Evolutionary conservation across 2,888 invertebrate genomes (phyloP).

Genomic region (Drosophila sordidula): DNA sequence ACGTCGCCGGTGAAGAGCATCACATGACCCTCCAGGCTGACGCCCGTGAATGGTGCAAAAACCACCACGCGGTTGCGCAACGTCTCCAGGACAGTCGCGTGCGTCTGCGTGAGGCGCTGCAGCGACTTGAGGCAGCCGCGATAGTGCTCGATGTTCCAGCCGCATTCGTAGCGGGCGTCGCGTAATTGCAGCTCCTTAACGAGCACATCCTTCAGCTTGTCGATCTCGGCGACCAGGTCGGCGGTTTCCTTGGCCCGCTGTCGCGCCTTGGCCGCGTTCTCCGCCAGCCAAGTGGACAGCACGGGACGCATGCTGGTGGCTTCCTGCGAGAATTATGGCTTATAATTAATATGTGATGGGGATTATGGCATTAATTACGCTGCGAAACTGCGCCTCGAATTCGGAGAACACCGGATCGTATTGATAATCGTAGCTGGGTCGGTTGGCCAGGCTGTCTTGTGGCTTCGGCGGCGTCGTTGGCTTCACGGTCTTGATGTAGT

Average conservation of each 20-base stretch:
- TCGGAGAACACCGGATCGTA: slow-evolving; percentile 75
- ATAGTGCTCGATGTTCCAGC: slow-evolving; percentile 95
- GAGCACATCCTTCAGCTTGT: slow-evolving; percentile 83
- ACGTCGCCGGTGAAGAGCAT: slow-evolving; percentile 97
- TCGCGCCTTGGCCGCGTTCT: slow-evolving; percentile 89
- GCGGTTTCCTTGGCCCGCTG: slow-evolving; percentile 88
- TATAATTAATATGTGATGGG: background rate
- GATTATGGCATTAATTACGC: slow-evolving; percentile 39
- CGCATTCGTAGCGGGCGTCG: slow-evolving; percentile 91
- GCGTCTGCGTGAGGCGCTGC: slow-evolving; percentile 90
- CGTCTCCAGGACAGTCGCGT: slow-evolving; percentile 89
- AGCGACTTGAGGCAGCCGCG: slow-evolving; percentile 95
- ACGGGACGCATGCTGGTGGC: slow-evolving; percentile 62
- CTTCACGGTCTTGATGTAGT: slow-evolving; percentile 91
- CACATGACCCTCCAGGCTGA: slow-evolving; percentile 95
- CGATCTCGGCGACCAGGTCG: slow-evolving; percentile 91
- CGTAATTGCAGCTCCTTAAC: slow-evolving; percentile 86
- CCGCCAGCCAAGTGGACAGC: slow-evolving; percentile 88
- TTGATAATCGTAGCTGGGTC: slow-evolving; percentile 70
- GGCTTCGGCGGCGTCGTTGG: slow-evolving; percentile 32
- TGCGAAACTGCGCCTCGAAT: slow-evolving; percentile 67
- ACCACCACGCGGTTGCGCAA: slow-evolving; percentile 92
- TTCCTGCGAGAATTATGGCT: slow-evolving; percentile 34
- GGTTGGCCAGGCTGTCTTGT: slow-evolving; percentile 47
- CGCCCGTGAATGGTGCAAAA: slow-evolving; percentile 95